Evolutionary conservation across 2,113 vertebrate genomes (phyloP).

Genomic region (Poeciliopsis retropinna): DNA sequence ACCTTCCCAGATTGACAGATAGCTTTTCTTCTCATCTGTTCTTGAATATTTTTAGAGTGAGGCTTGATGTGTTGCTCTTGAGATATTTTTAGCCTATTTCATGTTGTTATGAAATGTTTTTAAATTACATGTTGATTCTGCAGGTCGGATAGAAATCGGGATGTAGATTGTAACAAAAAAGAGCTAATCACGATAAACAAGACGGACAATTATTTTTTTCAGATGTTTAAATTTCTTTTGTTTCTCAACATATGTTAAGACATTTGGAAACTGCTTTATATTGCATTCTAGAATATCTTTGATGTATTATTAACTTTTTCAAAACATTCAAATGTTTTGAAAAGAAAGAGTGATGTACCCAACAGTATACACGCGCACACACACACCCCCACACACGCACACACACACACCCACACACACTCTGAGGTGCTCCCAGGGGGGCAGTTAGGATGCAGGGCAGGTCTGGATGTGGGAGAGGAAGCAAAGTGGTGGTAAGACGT

Average conservation of each 20-base stretch:
- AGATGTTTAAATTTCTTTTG: too few species aligned
- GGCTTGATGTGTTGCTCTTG: not conserved
- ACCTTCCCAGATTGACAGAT: not conserved
- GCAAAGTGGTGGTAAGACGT: conserved; percentile 72
- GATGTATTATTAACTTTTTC: too few species aligned
- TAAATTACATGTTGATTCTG: not conserved
- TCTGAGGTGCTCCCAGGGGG: conserved; percentile 62
- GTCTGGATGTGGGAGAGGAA: conserved; percentile 57
- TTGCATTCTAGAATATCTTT: too few species aligned
- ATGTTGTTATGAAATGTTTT: not conserved
- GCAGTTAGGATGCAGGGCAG: conserved; percentile 67
- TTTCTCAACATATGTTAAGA: too few species aligned
- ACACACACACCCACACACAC: conserved; percentile 18
- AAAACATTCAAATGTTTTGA: not conserved
- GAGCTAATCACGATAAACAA: not conserved
- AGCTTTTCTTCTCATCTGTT: not conserved
- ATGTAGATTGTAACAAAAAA: not conserved
- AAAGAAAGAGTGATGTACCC: not conserved
- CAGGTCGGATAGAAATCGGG: not conserved
- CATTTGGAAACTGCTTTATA: too few species aligned
- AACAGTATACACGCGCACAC: conserved; percentile 2
- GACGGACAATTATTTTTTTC: too few species aligned
- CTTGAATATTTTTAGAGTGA: not conserved
- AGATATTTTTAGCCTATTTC: not conserved
- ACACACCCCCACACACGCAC: conserved; percentile 33